Evolutionary conservation across 2,113 vertebrate genomes (phyloP).

Genomic region (Xiphorhynchus elegans): DNA sequence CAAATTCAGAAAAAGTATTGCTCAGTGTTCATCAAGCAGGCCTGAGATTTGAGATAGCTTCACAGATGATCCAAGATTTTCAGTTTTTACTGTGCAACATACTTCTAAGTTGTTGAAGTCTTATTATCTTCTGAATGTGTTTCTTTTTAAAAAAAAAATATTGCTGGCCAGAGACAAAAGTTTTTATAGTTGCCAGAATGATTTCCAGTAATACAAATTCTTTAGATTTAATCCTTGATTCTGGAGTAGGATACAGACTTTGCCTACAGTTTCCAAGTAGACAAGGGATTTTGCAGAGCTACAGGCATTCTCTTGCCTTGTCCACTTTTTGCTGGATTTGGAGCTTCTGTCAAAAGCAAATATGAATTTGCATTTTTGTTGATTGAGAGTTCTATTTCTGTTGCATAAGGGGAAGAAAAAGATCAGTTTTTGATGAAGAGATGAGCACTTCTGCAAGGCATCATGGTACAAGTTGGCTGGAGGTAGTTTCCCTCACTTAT

Average conservation of each 20-base stretch:
- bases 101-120: background rate
- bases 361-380: background rate
- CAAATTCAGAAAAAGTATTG: background rate
- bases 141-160: background rate
- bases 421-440: background rate
- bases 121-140: background rate
- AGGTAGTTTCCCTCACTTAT: background rate
- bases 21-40: background rate
- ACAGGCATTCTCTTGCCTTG: background rate
- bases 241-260: background rate
- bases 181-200: background rate
- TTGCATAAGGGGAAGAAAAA: background rate
- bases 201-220: background rate
- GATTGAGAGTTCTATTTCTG: background rate
- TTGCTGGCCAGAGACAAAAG: background rate
- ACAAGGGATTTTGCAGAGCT: background rate
- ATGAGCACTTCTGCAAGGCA: background rate
- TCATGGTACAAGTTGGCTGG: rapidly evolving
- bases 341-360: background rate
- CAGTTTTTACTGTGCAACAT: background rate
- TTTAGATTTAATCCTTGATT: background rate
- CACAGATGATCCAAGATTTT: background rate
- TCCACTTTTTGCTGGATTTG: background rate
- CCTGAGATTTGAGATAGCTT: background rate
- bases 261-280: background rate